phyloP scores from a whole-genome alignment of 2,113 vertebrate genomes.

The Mormoops blainvillei region DNA sequence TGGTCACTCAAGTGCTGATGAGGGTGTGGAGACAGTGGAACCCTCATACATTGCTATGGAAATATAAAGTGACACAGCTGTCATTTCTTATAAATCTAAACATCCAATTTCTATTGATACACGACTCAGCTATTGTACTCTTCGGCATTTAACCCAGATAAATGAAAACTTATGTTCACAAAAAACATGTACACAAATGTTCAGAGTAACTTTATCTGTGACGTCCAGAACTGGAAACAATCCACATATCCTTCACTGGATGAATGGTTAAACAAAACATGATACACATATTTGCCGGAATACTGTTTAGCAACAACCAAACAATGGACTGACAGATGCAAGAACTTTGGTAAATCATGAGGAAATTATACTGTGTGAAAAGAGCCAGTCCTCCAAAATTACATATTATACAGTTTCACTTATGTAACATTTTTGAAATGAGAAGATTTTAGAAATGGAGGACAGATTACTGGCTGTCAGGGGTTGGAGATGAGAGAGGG shows the following conservation, averaged over 20 bases:
- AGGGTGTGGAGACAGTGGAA: neutral
- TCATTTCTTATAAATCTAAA: neutral
- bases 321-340: fast-evolving
- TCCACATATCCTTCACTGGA: neutral
- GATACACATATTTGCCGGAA: neutral
- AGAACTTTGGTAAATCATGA: neutral
- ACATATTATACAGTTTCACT: neutral
- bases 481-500: neutral
- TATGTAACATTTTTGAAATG: neutral
- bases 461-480: neutral
- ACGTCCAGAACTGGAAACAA: neutral
- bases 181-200: neutral
- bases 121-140: neutral
- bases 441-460: neutral
- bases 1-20: neutral
- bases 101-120: neutral
- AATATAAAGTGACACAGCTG: neutral
- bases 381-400: neutral
- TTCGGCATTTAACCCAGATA: neutral
- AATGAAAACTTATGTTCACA: neutral
- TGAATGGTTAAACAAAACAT: neutral
- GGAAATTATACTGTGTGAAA: neutral
- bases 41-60: neutral
- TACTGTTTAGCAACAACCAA: neutral
- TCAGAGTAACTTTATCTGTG: neutral